A percentile compares a stretch with the other conserved stretches of the same genome.
Evolutionary conservation across 2,888 invertebrate genomes (phyloP).

Genomic region (Oeneis ivallda): DNA sequence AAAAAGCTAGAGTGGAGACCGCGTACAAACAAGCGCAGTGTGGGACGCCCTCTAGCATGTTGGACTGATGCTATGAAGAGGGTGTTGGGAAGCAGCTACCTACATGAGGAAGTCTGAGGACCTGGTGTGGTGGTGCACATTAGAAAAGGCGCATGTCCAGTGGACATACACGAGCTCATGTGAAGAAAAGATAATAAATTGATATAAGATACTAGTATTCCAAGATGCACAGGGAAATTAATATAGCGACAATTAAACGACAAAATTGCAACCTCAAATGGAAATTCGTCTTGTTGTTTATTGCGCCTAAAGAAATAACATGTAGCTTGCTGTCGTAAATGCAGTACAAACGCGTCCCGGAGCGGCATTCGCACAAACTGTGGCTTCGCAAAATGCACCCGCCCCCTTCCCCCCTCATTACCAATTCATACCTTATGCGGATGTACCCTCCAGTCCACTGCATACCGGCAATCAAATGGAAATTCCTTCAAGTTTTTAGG

Average conservation of each 20-base stretch:
- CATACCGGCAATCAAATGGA: slow-evolving; percentile 51
- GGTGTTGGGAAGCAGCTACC: too few relatives aligned
- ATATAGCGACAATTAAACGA: slow-evolving; percentile 7
- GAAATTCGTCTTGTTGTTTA: slow-evolving; percentile 28
- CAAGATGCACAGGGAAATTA: background rate
- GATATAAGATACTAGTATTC: background rate
- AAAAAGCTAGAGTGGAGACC: too few relatives aligned
- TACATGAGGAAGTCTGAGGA: too few relatives aligned
- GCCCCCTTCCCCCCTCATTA: slow-evolving; percentile 54
- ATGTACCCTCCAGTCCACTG: slow-evolving; percentile 46
- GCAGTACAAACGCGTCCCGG: slow-evolving; percentile 41
- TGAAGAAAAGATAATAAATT: too few relatives aligned
- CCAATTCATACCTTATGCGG: slow-evolving; percentile 63
- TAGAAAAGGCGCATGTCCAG: too few relatives aligned
- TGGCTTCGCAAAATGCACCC: slow-evolving; percentile 56
- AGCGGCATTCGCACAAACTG: slow-evolving; percentile 44
- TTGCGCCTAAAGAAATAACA: slow-evolving; percentile 38
- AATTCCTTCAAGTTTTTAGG: slow-evolving; percentile 34
- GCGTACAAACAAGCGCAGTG: too few relatives aligned
- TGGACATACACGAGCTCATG: too few relatives aligned
- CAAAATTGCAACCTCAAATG: slow-evolving; percentile 26
- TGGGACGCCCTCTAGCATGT: too few relatives aligned
- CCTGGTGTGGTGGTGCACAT: too few relatives aligned
- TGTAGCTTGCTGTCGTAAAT: slow-evolving; percentile 43
- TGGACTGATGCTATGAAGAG: too few relatives aligned